Base-by-base conservation (phyloP, 2,888 invertebrate genomes). In the Dugesia japonica region DNA sequence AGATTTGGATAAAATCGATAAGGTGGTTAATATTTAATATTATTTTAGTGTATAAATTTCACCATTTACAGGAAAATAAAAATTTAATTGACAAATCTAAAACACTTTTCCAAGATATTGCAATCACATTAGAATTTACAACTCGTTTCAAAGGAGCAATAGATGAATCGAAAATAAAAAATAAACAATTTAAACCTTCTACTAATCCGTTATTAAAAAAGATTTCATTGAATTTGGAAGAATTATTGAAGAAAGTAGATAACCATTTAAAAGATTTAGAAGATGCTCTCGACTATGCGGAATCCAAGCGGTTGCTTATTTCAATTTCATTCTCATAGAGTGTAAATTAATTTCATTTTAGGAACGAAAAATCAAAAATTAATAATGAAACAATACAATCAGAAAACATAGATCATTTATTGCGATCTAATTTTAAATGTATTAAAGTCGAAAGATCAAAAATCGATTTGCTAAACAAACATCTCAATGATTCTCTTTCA, bases 131-230 rank as follows among this genome's bases (percentile, higher is more conserved):
- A 20, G 56, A 56, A 56, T 56, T 56, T n/a, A 56, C 56, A 56
- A 56, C 20, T 13, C 56, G 56, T 20, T 56, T 56, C n/a, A 4
- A 56, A 56, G 56, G 7, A n/a, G 23, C 56, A 13, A 56, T 56
- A 9, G 1, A 9, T 9, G 56, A 56, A 4, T 56, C 56, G 23
- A 56, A 56, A 56, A 23, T 56, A n/a, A 56, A 23, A 13, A 4
- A 56, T 56, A 56, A 56, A n/a, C 56, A 56, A 4, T 56, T 56
- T 56, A n/a, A 7, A n/a, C 17, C 56, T 56, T 1, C 23, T 56
- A 4, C 56, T 20, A 56, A 56, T 56, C 56, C 56, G n/a, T 56
- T 56, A 56, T 56, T 56, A 56, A 56, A 56, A n/a, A 56, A 56
- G 17, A 56, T 7, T 4, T 56, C 56, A 1, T 20, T 56, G n/a